phyloP scores from a whole-genome alignment of 2,113 vertebrate species.

The Catharus bicknelli region DNA sequence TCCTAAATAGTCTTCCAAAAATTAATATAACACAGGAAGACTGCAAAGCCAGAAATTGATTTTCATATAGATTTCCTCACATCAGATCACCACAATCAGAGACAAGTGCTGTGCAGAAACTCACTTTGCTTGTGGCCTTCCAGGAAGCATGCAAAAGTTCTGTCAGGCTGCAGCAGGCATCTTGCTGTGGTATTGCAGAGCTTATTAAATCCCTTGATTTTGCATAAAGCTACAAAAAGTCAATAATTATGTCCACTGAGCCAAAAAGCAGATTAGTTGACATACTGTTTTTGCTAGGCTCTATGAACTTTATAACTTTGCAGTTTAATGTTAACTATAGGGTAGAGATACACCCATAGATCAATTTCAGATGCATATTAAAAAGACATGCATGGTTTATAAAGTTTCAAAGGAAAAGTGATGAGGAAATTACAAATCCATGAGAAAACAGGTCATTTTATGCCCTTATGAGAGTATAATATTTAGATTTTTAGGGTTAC shows the following conservation, averaged over 20 bases:
- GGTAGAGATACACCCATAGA: neutral
- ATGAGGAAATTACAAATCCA: neutral
- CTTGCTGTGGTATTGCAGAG: neutral
- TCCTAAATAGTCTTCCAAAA: neutral
- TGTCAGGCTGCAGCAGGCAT: neutral
- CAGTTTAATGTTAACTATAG: neutral
- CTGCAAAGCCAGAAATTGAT: slow-evolving; percentile 4
- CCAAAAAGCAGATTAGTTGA: neutral
- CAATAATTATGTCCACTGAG: neutral
- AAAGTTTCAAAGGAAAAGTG: neutral
- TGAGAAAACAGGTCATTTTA: neutral
- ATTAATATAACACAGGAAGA: neutral
- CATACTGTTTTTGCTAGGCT: neutral
- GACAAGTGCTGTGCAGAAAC: neutral
- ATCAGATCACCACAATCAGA: neutral
- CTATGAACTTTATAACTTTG: neutral
- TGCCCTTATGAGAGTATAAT: neutral
- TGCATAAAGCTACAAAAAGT: slow-evolving; percentile 18
- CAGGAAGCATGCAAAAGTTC: slow-evolving; percentile 6
- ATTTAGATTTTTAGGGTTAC: neutral
- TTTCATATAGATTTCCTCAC: slow-evolving; percentile 15
- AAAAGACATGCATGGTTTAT: neutral
- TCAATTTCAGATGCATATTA: neutral
- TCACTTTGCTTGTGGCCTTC: neutral
- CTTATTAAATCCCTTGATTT: neutral